Evolutionary conservation across 2,888 invertebrate genomes (phyloP).

Genomic region (Monochamus alternatus): DNA sequence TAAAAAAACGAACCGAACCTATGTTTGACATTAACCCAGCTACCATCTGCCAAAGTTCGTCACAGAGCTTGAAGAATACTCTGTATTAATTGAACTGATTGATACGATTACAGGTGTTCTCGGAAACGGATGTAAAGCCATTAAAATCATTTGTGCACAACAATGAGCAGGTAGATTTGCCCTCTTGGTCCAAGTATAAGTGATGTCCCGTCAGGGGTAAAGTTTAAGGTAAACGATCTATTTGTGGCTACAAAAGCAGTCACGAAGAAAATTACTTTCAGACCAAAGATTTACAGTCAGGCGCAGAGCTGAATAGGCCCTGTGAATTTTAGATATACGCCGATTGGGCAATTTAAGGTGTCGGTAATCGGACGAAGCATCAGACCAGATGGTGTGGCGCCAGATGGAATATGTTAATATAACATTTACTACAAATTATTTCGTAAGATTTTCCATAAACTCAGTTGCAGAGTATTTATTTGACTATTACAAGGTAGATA

Average conservation of each 20-base stretch:
- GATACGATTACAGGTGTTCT: not conserved
- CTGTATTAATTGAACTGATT: not conserved
- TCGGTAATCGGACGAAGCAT: too few species aligned
- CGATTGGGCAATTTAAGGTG: too few species aligned
- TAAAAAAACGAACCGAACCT: too few species aligned
- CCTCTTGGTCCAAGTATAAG: conserved; percentile 30
- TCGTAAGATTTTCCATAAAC: too few species aligned
- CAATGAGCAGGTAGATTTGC: conserved; percentile 33
- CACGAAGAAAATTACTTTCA: conserved; percentile 36
- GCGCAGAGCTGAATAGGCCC: conserved; percentile 11
- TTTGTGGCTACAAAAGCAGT: conserved; percentile 46
- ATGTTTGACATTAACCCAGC: too few species aligned
- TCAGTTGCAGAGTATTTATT: too few species aligned
- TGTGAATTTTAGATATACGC: not conserved
- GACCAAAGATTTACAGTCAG: conserved; percentile 26
- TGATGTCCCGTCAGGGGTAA: conserved; percentile 46
- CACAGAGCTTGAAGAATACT: not conserved
- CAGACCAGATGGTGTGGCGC: too few species aligned
- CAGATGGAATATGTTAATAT: too few species aligned
- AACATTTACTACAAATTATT: too few species aligned
- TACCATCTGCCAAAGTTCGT: too few species aligned
- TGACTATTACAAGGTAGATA: not conserved
- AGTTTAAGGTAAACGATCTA: conserved; percentile 45
- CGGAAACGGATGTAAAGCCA: conserved; percentile 8
- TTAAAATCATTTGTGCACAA: conserved; percentile 3